Evolutionary conservation across 2,113 vertebrate species (phyloP).

Genomic region (Atractosteus spatula): DNA sequence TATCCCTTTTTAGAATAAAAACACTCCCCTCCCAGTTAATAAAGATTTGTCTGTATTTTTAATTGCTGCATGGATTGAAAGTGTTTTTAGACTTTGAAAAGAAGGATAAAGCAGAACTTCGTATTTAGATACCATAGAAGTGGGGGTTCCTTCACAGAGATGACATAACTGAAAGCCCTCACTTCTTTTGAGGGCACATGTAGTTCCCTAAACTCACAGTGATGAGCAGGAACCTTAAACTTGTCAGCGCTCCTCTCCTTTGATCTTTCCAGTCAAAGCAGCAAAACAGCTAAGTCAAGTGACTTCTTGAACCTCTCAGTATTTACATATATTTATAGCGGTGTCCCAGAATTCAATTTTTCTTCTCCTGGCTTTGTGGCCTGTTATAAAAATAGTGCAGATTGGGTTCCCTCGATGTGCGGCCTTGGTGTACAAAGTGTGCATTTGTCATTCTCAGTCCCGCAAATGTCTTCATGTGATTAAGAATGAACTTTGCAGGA

Average conservation of each 20-base stretch:
- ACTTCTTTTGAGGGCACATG: background rate
- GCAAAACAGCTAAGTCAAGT: background rate
- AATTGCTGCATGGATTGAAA: too few relatives aligned
- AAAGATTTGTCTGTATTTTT: too few relatives aligned
- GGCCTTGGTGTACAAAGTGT: background rate
- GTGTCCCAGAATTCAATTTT: background rate
- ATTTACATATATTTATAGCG: background rate
- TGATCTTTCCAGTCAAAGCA: background rate
- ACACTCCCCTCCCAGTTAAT: too few relatives aligned
- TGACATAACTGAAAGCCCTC: too few relatives aligned
- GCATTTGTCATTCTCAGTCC: slow-evolving; percentile 6
- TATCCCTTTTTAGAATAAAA: too few relatives aligned
- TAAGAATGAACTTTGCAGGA: slow-evolving; percentile 1
- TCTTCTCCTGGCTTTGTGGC: slow-evolving; percentile 3
- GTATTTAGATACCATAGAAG: too few relatives aligned
- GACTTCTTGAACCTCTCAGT: background rate
- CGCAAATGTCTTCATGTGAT: background rate
- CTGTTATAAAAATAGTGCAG: background rate
- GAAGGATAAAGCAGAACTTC: too few relatives aligned
- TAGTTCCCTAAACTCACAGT: background rate
- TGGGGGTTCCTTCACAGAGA: too few relatives aligned
- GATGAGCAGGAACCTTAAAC: background rate
- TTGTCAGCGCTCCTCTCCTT: background rate
- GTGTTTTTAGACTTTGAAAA: too few relatives aligned
- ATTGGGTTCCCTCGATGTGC: background rate